Evolutionary conservation across 2,888 invertebrate species (phyloP).

Genomic region (Ctenicera cuprea): DNA sequence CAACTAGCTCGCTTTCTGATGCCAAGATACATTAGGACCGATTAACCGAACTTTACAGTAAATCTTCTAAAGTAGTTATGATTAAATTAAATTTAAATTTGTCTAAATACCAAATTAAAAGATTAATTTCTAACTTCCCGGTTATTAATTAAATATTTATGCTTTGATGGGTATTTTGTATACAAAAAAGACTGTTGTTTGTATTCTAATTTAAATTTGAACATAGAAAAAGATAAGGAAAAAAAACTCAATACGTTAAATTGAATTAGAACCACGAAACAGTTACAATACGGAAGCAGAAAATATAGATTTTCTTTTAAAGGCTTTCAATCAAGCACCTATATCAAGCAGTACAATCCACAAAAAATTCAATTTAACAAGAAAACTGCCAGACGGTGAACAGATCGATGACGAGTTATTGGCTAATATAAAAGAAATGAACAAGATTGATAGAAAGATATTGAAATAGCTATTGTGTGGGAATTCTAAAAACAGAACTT

Average conservation of each 20-base stretch:
- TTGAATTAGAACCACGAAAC: not conserved
- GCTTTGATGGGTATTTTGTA: not conserved
- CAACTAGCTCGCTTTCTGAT: slow-evolving; percentile 9
- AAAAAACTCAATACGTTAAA: not conserved
- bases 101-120: not conserved
- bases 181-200: no score
- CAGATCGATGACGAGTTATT: slow-evolving; percentile 21
- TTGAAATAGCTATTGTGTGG: not conserved
- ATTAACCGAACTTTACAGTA: slow-evolving; percentile 10
- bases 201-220: not conserved
- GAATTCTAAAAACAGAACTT: not conserved
- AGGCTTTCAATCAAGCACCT: slow-evolving; percentile 9
- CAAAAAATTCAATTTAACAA: slow-evolving; percentile 24
- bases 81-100: slow-evolving; percentile 12
- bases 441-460: slow-evolving; percentile 20
- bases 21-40: slow-evolving; percentile 3
- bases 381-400: slow-evolving; percentile 16
- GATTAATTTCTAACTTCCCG: not conserved
- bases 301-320: slow-evolving; percentile 3
- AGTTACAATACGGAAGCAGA: not conserved
- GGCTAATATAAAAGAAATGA: slow-evolving; percentile 14
- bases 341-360: slow-evolving; percentile 17
- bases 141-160: not conserved
- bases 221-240: not conserved
- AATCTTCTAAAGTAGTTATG: slow-evolving; percentile 19